Percentiles rank a stretch among this genome's conserved stretches.
phyloP scores from a whole-genome alignment of 2,888 invertebrate genomes.

The Oxycera nigricornis region DNA sequence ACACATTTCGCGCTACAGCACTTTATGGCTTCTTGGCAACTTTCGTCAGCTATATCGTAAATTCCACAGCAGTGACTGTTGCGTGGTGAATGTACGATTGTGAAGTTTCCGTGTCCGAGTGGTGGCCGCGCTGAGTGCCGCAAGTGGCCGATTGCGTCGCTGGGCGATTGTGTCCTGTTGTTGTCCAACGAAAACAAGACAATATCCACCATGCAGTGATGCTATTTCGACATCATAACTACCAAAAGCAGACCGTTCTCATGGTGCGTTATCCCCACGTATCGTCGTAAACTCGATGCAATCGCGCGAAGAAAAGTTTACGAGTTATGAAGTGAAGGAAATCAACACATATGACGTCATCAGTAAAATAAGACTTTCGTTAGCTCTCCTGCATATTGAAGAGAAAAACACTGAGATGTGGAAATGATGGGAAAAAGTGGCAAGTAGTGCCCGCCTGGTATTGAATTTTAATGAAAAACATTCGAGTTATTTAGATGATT shows the following conservation, averaged over 20 bases:
- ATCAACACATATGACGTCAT: constrained; percentile 45
- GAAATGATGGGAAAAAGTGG: background rate
- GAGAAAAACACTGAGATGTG: background rate
- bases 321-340: constrained; percentile 19
- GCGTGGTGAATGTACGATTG: constrained; percentile 2
- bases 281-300: background rate
- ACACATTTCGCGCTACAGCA: background rate
- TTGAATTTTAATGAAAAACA: too few species aligned
- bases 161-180: background rate
- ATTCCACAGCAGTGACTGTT: constrained; percentile 17
- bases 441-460: too few species aligned
- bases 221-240: background rate
- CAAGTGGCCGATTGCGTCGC: constrained; percentile 2
- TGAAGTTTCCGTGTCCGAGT: constrained; percentile 3
- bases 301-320: constrained; percentile 1
- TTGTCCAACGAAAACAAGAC: background rate
- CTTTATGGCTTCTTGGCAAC: background rate
- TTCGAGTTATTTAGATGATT: too few species aligned
- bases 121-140: background rate
- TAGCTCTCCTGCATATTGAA: constrained; percentile 6
- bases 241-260: background rate
- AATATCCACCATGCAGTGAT: background rate
- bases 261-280: background rate
- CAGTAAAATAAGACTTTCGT: constrained; percentile 44
- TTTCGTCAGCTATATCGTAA: constrained; percentile 1